A percentile compares a stretch with the other conserved stretches of the same genome.
Evolutionary conservation across 1,140 invertebrate genomes (phyloP).

Genomic region (Neuroterus valhalla): DNA sequence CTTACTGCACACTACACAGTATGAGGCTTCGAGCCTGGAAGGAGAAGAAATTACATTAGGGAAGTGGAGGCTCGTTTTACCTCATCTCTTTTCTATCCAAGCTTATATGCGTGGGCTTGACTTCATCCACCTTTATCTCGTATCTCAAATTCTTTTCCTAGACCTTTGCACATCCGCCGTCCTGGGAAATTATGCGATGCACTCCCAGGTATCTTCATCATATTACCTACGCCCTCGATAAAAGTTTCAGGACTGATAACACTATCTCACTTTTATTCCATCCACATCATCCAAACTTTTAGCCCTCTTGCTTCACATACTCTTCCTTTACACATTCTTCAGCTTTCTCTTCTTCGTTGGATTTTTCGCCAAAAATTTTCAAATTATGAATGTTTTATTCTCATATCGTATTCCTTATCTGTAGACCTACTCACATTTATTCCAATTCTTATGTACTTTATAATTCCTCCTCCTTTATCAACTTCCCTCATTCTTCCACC

Average conservation of each 20-base stretch:
- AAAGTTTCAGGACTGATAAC: slow-evolving; percentile 26
- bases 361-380: too few relatives aligned
- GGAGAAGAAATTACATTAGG: slow-evolving; percentile 49
- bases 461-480: too few relatives aligned
- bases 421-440: too few relatives aligned
- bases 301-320: too few relatives aligned
- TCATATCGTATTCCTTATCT: too few relatives aligned
- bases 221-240: slow-evolving; percentile 20
- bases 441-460: too few relatives aligned
- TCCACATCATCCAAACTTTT: slow-evolving; percentile 40
- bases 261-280: slow-evolving; percentile 28
- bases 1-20: background rate
- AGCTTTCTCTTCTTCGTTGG: too few relatives aligned
- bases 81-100: background rate
- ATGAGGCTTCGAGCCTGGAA: slow-evolving; percentile 55
- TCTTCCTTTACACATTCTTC: too few relatives aligned
- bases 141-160: slow-evolving; percentile 10
- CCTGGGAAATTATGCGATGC: slow-evolving; percentile 23
- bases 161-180: background rate
- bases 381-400: too few relatives aligned
- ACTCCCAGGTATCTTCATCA: slow-evolving; percentile 23
- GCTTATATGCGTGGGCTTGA: background rate
- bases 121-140: slow-evolving; percentile 14
- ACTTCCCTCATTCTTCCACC: too few relatives aligned
- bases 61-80: background rate